These are phyloP conservation scores for Anodontia alba DNA, from an alignment of 2,888 invertebrate genomes.

Conservation along the genomic window DNA sequence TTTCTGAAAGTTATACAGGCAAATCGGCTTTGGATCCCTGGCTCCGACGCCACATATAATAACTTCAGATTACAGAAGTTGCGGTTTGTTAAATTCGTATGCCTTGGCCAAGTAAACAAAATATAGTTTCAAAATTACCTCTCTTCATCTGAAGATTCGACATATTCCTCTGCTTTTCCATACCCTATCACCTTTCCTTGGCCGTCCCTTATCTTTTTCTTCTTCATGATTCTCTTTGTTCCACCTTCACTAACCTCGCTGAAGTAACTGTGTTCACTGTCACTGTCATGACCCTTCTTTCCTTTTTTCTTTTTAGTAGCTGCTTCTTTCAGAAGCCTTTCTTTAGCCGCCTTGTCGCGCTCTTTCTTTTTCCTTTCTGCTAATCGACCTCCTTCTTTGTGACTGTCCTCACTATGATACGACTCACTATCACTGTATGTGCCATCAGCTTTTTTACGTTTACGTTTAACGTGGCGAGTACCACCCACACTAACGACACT, in stretches of 20 bases:
- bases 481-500: constrained; percentile 83
- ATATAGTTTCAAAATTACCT: too few relatives aligned
- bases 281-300: constrained; percentile 77
- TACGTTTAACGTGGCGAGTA: constrained; percentile 79
- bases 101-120: too few relatives aligned
- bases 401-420: constrained; percentile 81
- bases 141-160: constrained; percentile 66
- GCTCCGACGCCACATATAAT: too few relatives aligned
- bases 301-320: constrained; percentile 68
- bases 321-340: constrained; percentile 53
- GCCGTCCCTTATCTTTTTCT: constrained; percentile 79
- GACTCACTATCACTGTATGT: constrained; percentile 82
- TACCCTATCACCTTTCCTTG: constrained; percentile 82
- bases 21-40: too few relatives aligned
- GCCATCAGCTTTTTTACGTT: constrained; percentile 78
- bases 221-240: constrained; percentile 73
- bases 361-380: constrained; percentile 71
- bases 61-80: too few relatives aligned
- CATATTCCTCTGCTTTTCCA: constrained; percentile 68
- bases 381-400: constrained; percentile 71
- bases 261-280: constrained; percentile 82
- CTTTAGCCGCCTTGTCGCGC: constrained; percentile 55
- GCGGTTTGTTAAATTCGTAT: too few relatives aligned
- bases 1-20: too few relatives aligned
- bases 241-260: constrained; percentile 83